These are phyloP conservation scores for Capitulum mitella DNA, from an alignment of 2,888 invertebrate species.

Conservation along the genomic window DNA sequence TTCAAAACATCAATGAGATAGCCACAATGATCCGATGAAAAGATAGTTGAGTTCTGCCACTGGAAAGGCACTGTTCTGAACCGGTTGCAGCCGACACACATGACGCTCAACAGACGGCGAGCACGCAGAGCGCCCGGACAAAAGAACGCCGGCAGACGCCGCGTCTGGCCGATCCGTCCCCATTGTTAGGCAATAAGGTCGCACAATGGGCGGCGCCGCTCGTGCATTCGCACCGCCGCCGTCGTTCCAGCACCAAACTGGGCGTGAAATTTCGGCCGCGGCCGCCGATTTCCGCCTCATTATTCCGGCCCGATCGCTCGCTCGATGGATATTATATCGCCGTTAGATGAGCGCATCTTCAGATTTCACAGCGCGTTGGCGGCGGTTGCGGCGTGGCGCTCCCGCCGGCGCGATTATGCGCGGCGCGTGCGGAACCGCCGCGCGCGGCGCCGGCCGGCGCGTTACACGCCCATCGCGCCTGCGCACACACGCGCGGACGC, in stretches of 20 bases:
- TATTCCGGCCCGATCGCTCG: not conserved
- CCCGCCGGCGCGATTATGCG: not conserved
- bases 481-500: not conserved
- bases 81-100: no score
- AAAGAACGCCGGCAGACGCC: no score
- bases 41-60: no score
- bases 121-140: no score
- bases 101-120: no score
- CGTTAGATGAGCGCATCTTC: slow-evolving; percentile 22
- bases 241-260: not conserved
- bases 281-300: slow-evolving; percentile 17
- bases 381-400: not conserved
- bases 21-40: no score
- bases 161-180: no score
- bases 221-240: not conserved
- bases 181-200: not conserved
- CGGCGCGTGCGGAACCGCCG: slow-evolving; percentile 18
- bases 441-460: slow-evolving; percentile 1
- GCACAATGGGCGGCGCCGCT: not conserved
- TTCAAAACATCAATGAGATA: no score
- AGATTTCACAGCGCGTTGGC: slow-evolving; percentile 22
- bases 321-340: slow-evolving; percentile 16
- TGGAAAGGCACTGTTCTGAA: no score
- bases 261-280: not conserved
- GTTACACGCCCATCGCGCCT: not conserved